These are phyloP conservation scores for Tachina lurida DNA, from an alignment of 2,888 invertebrate genomes.

Conservation along the genomic window DNA sequence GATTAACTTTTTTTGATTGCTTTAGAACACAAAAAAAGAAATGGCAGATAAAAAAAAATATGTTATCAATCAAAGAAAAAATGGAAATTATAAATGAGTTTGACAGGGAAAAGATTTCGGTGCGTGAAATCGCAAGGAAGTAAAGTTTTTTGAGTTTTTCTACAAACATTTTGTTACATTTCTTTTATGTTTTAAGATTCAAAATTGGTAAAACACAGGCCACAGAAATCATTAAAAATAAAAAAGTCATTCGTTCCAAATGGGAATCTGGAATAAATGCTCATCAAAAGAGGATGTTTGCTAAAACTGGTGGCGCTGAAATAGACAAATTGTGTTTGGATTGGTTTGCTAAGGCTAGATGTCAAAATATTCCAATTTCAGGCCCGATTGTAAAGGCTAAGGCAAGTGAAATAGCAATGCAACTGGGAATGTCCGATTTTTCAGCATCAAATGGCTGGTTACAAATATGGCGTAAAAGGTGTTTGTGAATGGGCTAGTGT, in stretches of 20 bases:
- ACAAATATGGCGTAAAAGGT: background rate
- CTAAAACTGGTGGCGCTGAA: background rate
- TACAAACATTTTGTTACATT: background rate
- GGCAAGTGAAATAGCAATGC: constrained; percentile 3
- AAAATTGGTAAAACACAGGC: background rate
- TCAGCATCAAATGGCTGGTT: constrained; percentile 1
- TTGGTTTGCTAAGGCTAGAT: background rate
- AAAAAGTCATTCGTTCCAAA: no score
- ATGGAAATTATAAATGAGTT: no score
- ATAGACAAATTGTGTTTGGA: background rate
- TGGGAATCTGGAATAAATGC: background rate
- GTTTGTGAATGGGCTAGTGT: no score
- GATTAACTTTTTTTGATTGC: background rate
- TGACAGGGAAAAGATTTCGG: no score
- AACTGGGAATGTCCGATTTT: background rate
- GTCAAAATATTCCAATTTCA: background rate
- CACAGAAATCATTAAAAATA: background rate
- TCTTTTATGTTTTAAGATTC: background rate
- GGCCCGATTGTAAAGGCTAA: background rate
- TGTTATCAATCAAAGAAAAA: no score
- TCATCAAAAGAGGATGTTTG: background rate
- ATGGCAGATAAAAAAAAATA: no score
- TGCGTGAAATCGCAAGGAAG: no score
- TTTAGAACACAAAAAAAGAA: no score
- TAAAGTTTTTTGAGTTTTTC: background rate